Base-by-base conservation (phyloP, 1,140 invertebrate genomes). In the Anoplophora glabripennis region DNA sequence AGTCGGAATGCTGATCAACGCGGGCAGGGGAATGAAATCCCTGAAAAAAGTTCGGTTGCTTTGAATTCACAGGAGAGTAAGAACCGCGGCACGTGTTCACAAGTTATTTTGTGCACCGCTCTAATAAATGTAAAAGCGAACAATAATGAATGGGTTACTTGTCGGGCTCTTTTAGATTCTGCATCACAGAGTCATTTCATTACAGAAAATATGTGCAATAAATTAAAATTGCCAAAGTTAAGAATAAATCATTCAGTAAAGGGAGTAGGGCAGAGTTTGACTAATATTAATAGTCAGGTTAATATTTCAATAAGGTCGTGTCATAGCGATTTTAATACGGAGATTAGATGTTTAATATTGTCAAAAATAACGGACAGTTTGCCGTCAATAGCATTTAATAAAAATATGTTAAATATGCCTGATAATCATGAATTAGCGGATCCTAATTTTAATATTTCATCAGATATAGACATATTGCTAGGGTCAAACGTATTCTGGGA, bases 401-500 rank as follows among this genome's bases (percentile, higher is more conserved):
- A 18, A 35, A 35, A n/a, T 11, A 11, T 12, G 51, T 14, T 63
- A 8, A 54, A 59, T 18, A 63, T 63, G 38, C 61, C 56, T 10
- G 7, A 38, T 9, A 42, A 54, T 53, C 33, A 61, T 8, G 33
- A 52, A 37, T 36, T 64, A 7, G 48, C 63, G 17, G 58, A 64
- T 38, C 59, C 53, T 15, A 18, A 49, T 17, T 64, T 61, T 52
- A 15, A 57, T 12, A 18, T 12, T 40, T 15, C 47, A 10, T 2
- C 40, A 10, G 10, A 52, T 12, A 51, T 67, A 12, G 65, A 67
- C 37, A 41, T 66, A 14, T 44, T 68, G 10, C 12, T 63, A 40
- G 60, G 60, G 11, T 38, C 53, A 7, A 60, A 60, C 11, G 18
- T 65, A 34, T 67, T 67, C 33, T 52, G 52, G 28, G 17, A 63